Conservation (phyloP, 2,797 vertebrate genomes). For the Pelobates cultripes region DNA sequence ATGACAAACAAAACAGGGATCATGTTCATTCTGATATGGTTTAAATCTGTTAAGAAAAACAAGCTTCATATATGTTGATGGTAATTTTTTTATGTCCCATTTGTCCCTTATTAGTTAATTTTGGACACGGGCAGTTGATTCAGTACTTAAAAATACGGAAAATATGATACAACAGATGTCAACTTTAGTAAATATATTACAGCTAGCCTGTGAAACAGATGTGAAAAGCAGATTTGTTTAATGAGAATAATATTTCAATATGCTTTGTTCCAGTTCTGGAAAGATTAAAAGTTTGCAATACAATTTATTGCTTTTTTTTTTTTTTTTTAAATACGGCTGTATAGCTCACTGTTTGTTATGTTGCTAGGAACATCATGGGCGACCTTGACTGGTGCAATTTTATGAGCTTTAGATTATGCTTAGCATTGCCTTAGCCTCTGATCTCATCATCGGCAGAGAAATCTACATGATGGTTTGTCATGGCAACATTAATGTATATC, state of each 20-base stretch:
- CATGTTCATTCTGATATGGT: too few species aligned
- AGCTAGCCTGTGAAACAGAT: conserved; percentile 2
- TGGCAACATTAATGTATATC: neutral
- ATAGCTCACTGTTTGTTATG: neutral
- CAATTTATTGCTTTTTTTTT: neutral
- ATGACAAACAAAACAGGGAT: too few species aligned
- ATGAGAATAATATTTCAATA: conserved; percentile 8
- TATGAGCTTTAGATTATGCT: conserved; percentile 3
- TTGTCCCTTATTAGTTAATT: neutral
- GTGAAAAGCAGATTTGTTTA: neutral
- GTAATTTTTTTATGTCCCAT: neutral
- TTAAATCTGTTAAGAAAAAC: too few species aligned
- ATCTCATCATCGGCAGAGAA: neutral
- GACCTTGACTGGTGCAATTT: neutral
- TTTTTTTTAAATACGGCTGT: neutral
- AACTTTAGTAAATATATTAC: neutral
- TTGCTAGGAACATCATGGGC: conserved; percentile 4
- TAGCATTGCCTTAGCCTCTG: neutral
- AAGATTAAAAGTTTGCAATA: neutral
- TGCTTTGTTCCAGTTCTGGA: neutral
- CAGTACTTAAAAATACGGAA: neutral
- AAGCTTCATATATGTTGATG: neutral
- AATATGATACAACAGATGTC: conserved; percentile 3
- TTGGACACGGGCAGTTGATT: neutral
- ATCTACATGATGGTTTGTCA: neutral